Conservation (phyloP, 1,140 invertebrate species). For the Nilaparvata lugens region DNA sequence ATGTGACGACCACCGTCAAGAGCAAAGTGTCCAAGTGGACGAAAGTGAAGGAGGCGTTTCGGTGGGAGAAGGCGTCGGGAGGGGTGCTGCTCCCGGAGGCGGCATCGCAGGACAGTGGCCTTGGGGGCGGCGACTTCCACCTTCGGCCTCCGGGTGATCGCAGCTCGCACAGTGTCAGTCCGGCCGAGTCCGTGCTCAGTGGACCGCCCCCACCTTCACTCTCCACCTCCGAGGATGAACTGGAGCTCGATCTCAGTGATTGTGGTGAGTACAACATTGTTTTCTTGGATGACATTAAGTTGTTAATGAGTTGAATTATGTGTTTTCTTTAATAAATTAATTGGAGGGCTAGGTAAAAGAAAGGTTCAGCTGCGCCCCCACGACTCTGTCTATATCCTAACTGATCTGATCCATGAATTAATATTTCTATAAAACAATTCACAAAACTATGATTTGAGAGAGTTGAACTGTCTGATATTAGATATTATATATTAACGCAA, state of each 20-base stretch:
- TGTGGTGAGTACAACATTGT: no score
- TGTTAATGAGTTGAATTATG: no score
- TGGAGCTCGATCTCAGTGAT: constrained; percentile 24
- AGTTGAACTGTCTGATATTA: no score
- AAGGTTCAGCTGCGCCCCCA: no score
- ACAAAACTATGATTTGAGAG: no score
- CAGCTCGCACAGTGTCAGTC: constrained; percentile 34
- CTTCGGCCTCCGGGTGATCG: constrained; percentile 37
- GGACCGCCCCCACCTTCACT: constrained; percentile 38
- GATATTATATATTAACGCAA: no score
- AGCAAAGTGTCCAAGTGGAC: constrained; percentile 70
- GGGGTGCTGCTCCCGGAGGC: constrained; percentile 30
- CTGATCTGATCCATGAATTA: no score
- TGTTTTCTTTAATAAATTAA: no score
- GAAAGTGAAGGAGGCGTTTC: constrained; percentile 70
- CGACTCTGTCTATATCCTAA: no score
- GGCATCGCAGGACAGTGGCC: constrained; percentile 37
- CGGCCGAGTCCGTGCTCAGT: constrained; percentile 40
- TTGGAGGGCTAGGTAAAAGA: no score
- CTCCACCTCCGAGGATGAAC: constrained; percentile 42
- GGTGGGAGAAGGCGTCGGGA: constrained; percentile 54
- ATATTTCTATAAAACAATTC: no score
- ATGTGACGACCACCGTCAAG: constrained; percentile 28
- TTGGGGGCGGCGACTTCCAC: constrained; percentile 36
- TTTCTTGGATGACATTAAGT: no score